Evolutionary conservation across 2,113 vertebrate genomes (phyloP), one percentile per base, ranked within the genome.

Genomic region (Cepphus grylle): DNA sequence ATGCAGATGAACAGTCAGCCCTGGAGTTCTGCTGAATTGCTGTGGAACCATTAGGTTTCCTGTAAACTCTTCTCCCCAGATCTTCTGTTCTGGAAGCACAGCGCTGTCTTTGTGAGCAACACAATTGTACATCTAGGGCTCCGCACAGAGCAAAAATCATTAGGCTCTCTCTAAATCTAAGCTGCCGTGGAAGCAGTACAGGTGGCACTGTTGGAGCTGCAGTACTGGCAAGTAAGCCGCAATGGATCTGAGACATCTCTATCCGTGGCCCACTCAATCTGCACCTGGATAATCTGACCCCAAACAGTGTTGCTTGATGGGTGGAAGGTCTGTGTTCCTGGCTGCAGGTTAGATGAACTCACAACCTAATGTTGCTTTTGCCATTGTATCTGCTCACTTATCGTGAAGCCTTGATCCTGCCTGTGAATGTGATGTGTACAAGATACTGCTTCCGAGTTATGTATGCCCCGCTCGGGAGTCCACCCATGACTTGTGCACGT

Each of bases 1-100:
- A 32, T 58, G 25, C 25, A 85, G 55, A 13, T 0, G 1, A 32
- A 32, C 0, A 1, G 32, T 42, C 22, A 55, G 0, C 55, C 9
- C 12, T 78, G 21, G n/a, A 78, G 8, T 21, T 88, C 27, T 83
- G 63, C n/a, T 70, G 74, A 69, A 42, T 69, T 0, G 0, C 36
- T 59, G 49, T 70, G 69, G 43, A 78, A 38, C 40, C 20, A 3
- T 65, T 15, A 40, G 5, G 14, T 73, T 93, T 66, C 22, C 10
- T n/a, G 47, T 82, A 32, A 66, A 0, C 9, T 40, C 32, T 73
- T 66, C 34, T 50, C 25, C 43, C 8, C n/a, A 63, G 12, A 6
- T 59, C 66, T 83, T 67, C 11, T 81, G 11, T 63, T 74, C 55
- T 76, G 61, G 86, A 74, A 78, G 45, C 72, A 83, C 52, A 72